Base-by-base conservation (phyloP, 2,797 vertebrate species). In the Champsocephalus gunnari region DNA sequence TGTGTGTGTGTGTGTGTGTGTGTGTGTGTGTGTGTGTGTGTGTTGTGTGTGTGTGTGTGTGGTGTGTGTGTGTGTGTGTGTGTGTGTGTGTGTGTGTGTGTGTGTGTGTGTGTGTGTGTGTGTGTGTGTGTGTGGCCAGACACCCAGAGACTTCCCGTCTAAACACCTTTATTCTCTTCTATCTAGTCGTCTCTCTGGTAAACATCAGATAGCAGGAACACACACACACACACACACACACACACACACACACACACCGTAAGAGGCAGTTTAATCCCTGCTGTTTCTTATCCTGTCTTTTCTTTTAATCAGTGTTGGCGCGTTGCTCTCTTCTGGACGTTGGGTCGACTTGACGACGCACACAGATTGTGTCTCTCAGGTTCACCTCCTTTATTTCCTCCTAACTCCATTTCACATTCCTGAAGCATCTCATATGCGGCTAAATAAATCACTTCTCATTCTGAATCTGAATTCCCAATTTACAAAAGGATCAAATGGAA, bases 281-380 rank as follows among this genome's bases (percentile, higher is more conserved):
- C 21, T 75, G 74, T 82, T 80, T 81, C 71, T 75, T 77, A 78
- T 79, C 63, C 71, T 51, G 50, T 80, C 71, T 58, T 7, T 81
- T 86, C 72, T 50, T 87, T 75, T 87, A 79, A 87, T 89, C 85
- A 86, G 74, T 80, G 77, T 78, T 82, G 78, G 68, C 77, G 50
- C 63, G 73, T 70, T 68, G 74, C 72, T 87, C 76, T 81, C 87
- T 61, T 57, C 58, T 63, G 79, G 87, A 80, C 70, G 78, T 51
- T 58, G 76, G 81, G 81, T 90, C 84, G 88, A 24, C 74, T 73
- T 58, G 62, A 87, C 86, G 75, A 81, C 68, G 64, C 63, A 53
- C 38, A 70, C 47, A 70, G 55, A 44, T 70, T 78, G 50, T 75
- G 62, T 79, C 75, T 53, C 1, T 68, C 55, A 41, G 77, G 79